Evolutionary conservation across 2,113 vertebrate genomes (phyloP).

Genomic region (Indicator maculatus): DNA sequence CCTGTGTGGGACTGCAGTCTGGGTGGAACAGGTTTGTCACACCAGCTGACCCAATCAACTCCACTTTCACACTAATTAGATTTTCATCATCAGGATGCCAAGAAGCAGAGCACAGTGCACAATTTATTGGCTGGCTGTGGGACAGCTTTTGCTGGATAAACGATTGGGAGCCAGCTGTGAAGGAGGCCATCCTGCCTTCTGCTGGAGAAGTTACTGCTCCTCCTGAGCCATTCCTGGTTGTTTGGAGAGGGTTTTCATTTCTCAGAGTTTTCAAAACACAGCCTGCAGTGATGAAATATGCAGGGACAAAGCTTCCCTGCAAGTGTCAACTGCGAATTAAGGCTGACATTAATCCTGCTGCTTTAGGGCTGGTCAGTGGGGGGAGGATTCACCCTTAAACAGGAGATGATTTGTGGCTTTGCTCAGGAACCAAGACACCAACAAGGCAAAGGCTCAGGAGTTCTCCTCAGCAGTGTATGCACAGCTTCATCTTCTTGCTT

Average conservation of each 20-base stretch:
- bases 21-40: not conserved
- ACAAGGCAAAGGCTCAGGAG: not conserved
- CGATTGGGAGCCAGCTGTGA: not conserved
- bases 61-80: not conserved
- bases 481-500: not conserved
- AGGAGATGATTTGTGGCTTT: not conserved
- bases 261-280: constrained; percentile 11
- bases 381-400: not conserved
- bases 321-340: constrained; percentile 28
- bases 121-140: not conserved
- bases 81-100: constrained; percentile 4
- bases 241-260: not conserved
- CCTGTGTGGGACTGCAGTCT: no score
- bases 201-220: constrained; percentile 17
- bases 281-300: constrained; percentile 17
- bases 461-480: not conserved
- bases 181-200: constrained; percentile 20
- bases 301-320: not conserved
- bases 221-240: not conserved
- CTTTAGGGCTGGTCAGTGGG: not conserved
- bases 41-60: not conserved
- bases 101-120: not conserved
- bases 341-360: constrained; percentile 12
- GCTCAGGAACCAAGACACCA: not conserved
- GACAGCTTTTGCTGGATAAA: not conserved